Conservation (phyloP, 1,140 invertebrate species). For the honey bee (Apis mellifera) region DNA sequence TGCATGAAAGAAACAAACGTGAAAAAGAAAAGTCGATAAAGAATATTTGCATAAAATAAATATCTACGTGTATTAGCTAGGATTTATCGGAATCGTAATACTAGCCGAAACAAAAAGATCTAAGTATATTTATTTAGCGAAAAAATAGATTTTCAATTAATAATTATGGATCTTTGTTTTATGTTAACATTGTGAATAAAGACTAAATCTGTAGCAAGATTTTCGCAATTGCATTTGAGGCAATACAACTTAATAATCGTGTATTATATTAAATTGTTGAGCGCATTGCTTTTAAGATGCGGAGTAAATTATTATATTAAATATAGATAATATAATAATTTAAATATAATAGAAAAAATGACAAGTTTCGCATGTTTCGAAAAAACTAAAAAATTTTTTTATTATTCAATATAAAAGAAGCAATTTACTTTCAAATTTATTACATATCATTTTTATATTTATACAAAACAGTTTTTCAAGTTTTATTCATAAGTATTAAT, state of each 20-base stretch:
- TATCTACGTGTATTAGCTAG: conserved; percentile 68
- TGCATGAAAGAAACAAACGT: conserved; percentile 40
- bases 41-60: conserved; percentile 52
- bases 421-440: background rate
- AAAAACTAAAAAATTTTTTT: background rate
- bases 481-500: conserved; percentile 20
- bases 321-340: background rate
- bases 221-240: conserved; percentile 51
- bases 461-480: conserved; percentile 2
- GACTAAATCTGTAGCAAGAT: conserved; percentile 46
- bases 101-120: conserved; percentile 45
- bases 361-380: background rate
- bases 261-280: conserved; percentile 38
- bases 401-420: background rate
- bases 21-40: conserved; percentile 40
- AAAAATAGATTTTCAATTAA: conserved; percentile 38
- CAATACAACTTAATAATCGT: conserved; percentile 46
- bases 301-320: background rate
- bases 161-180: conserved; percentile 53
- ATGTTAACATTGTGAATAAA: conserved; percentile 60
- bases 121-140: conserved; percentile 64
- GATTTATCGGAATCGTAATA: conserved; percentile 58
- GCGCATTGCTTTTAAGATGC: conserved; percentile 53
- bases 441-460: conserved; percentile 29
- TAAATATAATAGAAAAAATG: no score